Evolutionary conservation across 1,140 invertebrate species (phyloP), one percentile per base, ranked within the genome.

Genomic region (Myzus persicae): DNA sequence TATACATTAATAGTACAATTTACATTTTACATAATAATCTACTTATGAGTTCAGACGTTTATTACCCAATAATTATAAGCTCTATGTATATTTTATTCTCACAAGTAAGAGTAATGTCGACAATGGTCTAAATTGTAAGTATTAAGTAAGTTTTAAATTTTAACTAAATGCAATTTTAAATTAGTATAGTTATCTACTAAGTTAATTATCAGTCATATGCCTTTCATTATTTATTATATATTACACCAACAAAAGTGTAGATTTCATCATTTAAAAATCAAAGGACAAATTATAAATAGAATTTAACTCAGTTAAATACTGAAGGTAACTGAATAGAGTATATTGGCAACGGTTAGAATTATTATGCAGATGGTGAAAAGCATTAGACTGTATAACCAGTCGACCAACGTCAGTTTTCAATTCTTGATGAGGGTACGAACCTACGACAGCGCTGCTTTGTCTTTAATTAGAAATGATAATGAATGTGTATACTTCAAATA

Each of bases 391-490:
- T 67, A 42, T 90, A 54, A 67, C 51, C 89, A 24, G 67, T 67
- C 89, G 89, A 42, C 76, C 90, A 46, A 82, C 59, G n/a, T 91
- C 42, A 76, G 59, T 84, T 48, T 92, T 92, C 67, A 85, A 93
- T 93, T 54, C 76, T 84, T 93, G 76, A 93, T 54, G 91, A 93
- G 91, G 44, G 81, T 67, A 67, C 40, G 40, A 24, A 90, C 38
- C 89, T 42, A 42, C 89, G 36, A 54, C 46, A 38, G 87, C 44
- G 51, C 24, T 26, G 91, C 76, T 85, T 48, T 48, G 76, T 93
- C 91, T 93, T 93, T 93, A 93, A 93, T 93, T 93, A 93, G 76
- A 93, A 85, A 93, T 93, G 91, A 93, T 93, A 93, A 93, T 93
- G 91, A 93, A 26, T 93, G 76, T 93, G 91, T 93, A 85, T 54